These are phyloP conservation scores for Epistrophe grossulariae DNA, from an alignment of 2,888 invertebrate species.

Conservation along the genomic window DNA sequence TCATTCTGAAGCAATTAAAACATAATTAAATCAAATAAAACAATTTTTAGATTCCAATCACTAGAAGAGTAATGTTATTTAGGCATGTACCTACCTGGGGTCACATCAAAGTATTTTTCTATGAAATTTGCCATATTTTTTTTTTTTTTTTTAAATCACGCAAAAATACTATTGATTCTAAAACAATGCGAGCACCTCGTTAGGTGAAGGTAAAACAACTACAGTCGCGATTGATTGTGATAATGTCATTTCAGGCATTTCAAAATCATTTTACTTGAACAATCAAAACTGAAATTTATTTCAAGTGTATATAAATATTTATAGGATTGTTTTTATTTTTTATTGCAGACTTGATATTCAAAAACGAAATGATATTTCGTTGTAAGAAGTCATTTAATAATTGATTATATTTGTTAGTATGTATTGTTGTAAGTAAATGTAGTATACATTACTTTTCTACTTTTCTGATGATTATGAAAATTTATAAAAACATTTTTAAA, in stretches of 20 bases:
- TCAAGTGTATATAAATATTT: background rate
- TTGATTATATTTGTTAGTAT: too few relatives aligned
- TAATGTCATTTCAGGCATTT: background rate
- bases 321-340: background rate
- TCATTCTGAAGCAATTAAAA: too few relatives aligned
- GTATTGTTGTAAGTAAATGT: too few relatives aligned
- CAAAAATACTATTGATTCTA: background rate
- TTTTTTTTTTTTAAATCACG: background rate
- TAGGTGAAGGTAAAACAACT: background rate
- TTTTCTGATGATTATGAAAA: too few relatives aligned
- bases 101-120: conserved; percentile 23
- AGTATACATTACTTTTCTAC: too few relatives aligned
- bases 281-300: conserved; percentile 6
- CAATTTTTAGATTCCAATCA: background rate
- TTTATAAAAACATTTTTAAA: too few relatives aligned
- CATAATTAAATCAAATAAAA: too few relatives aligned
- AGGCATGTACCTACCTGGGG: conserved; percentile 21
- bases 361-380: background rate
- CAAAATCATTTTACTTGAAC: background rate
- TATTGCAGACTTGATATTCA: background rate
- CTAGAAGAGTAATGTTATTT: background rate
- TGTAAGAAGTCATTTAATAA: background rate
- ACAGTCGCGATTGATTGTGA: background rate
- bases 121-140: conserved; percentile 28
- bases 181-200: background rate